Evolutionary conservation across 2,113 vertebrate genomes (phyloP).

Genomic region (Bothrops jararaca): DNA sequence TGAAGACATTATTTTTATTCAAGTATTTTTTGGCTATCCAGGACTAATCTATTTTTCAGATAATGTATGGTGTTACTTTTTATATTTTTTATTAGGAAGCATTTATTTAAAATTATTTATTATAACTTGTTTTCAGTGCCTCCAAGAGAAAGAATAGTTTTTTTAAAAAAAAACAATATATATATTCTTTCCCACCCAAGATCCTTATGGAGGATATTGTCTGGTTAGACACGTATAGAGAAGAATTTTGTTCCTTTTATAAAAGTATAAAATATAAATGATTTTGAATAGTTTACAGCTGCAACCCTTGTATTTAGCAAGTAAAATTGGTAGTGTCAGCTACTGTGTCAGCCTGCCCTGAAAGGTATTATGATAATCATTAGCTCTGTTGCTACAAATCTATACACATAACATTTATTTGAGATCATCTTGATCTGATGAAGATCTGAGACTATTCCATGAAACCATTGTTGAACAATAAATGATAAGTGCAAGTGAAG

Average conservation of each 20-base stretch:
- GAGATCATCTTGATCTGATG: background rate
- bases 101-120: background rate
- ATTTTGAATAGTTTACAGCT: background rate
- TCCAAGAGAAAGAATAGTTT: background rate
- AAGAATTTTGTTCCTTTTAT: background rate
- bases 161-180: background rate
- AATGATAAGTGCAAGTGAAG: background rate
- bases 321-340: background rate
- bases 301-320: background rate
- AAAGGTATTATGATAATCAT: background rate
- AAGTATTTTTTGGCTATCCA: background rate
- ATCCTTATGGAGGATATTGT: background rate
- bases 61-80: background rate
- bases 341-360: background rate
- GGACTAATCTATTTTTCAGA: background rate
- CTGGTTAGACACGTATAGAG: background rate
- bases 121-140: background rate
- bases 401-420: background rate
- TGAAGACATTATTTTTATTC: background rate
- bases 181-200: background rate
- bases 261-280: background rate
- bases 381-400: slow-evolving; percentile 9
- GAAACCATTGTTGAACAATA: background rate
- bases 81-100: background rate
- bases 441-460: background rate